Evolutionary conservation across 2,797 vertebrate species (phyloP).

Genomic region (Lepus oiostolus): DNA sequence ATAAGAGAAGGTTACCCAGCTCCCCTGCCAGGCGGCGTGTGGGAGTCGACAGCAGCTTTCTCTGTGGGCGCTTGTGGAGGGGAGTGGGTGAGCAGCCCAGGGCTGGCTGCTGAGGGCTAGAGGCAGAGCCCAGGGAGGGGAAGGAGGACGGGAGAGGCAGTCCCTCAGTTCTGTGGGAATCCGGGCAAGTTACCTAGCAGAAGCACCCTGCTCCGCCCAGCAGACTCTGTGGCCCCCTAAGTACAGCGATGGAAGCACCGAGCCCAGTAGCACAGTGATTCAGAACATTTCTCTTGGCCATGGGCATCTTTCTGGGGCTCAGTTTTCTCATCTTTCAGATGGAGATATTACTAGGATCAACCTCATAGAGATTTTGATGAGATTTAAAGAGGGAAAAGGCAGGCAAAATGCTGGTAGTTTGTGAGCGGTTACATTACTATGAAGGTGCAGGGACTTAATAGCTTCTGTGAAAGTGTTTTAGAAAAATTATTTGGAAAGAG

Average conservation of each 20-base stretch:
- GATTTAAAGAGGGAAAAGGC: neutral
- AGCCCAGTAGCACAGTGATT: neutral
- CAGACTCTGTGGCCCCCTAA: neutral
- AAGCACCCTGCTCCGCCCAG: neutral
- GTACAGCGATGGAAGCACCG: neutral
- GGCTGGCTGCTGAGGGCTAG: neutral
- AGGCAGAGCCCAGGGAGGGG: neutral
- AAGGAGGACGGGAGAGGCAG: neutral
- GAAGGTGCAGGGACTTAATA: neutral
- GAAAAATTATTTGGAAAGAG: too few relatives aligned
- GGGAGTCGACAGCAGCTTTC: slow-evolving; percentile 55
- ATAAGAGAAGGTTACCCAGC: slow-evolving; percentile 51
- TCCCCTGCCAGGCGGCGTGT: neutral
- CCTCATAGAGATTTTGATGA: neutral
- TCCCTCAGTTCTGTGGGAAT: neutral
- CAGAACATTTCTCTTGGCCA: neutral
- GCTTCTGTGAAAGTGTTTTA: too few relatives aligned
- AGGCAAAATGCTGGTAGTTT: neutral
- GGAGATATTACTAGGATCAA: neutral
- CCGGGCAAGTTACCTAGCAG: neutral
- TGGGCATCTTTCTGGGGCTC: neutral
- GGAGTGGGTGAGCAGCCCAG: neutral
- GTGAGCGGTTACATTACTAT: neutral
- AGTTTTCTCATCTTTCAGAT: slow-evolving; percentile 35
- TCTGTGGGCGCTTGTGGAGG: neutral